Base-by-base conservation (phyloP, 2,888 invertebrate species). In the Brenthis hecate region DNA sequence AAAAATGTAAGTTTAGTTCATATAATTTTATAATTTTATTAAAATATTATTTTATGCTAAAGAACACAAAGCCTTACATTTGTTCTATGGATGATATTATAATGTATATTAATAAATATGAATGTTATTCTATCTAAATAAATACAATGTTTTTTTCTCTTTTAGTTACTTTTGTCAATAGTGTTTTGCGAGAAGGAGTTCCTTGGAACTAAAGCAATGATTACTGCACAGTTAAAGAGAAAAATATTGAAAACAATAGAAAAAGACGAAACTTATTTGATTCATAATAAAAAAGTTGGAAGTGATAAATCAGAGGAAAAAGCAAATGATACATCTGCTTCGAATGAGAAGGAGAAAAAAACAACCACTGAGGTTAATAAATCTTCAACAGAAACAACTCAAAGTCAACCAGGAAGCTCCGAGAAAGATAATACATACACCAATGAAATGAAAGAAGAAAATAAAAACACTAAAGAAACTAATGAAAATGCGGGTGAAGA, bases 1-100 rank as follows among this genome's bases (percentile, higher is more conserved):
- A 76, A 79, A 62, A 75, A 81, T n/a, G 88, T 88, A 74, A 81
- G 84, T 82, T 23, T 19, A 23, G 16, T 56, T 32, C n/a, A 8
- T 2, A 5, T 19, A 5, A 16, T 32, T 28, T 8, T 5, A 16
- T 36, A 16, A 57, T 16, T 16, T 43, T 57, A n/a, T 19, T 19
- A 19, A 19, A 23, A 23, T 23, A 23, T 23, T 23, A 23, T 23
- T 23, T 23, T 23, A 23, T 23, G 3, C 23, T 23, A 23, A 28
- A 3, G 4, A 4, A 28, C 19, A 8, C 19, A 13, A 16, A 13
- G 23, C 16, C 11, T 23, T 23, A 28, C 11, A 1, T 28, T 19
- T 55, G 23, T 55, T 57, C 13, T 28, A 28, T 16, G 36, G 11
- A 11, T 43, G 11, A 43, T 43, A 8, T 43, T 43, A 43, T 43